phyloP scores from a whole-genome alignment of 2,888 invertebrate genomes.

The Oasisia sp. region DNA sequence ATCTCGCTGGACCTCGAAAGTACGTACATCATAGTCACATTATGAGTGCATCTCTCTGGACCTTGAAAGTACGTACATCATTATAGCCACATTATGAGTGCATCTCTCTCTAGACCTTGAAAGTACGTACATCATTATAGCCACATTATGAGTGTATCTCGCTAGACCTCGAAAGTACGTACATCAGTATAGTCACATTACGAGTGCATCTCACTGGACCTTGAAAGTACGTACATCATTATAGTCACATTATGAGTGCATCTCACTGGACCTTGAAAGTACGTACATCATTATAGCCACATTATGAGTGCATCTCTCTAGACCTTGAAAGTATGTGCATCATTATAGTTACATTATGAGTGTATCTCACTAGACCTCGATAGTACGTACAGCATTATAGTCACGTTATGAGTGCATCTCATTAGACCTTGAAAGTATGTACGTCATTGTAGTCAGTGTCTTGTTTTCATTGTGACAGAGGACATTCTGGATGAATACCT shows the following conservation, averaged over 20 bases:
- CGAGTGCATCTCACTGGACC: conserved; percentile 61
- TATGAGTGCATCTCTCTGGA: no score
- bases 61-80: no score
- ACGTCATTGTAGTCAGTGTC: no score
- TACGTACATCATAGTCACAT: conserved; percentile 32
- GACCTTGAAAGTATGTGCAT: conserved; percentile 57
- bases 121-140: not conserved
- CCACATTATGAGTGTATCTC: conserved; percentile 63
- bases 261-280: conserved; percentile 64
- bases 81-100: no score
- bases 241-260: conserved; percentile 58
- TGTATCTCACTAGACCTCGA: conserved; percentile 62
- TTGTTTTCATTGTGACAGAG: conserved; percentile 44
- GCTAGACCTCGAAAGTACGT: conserved; percentile 59
- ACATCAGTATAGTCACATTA: conserved; percentile 48
- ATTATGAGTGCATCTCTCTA: conserved; percentile 62
- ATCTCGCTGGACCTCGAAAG: conserved; percentile 63
- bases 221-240: conserved; percentile 51
- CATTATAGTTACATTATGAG: conserved; percentile 54
- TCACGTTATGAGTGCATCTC: conserved; percentile 63
- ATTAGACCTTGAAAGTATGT: conserved; percentile 59
- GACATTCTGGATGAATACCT: conserved; percentile 61
- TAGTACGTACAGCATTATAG: conserved; percentile 43
- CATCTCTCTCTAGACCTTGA: no score
- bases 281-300: conserved; percentile 40